A percentile compares a stretch with the other conserved stretches of the same genome.
Conservation (phyloP, 2,113 vertebrate species). For the Motacilla alba region DNA sequence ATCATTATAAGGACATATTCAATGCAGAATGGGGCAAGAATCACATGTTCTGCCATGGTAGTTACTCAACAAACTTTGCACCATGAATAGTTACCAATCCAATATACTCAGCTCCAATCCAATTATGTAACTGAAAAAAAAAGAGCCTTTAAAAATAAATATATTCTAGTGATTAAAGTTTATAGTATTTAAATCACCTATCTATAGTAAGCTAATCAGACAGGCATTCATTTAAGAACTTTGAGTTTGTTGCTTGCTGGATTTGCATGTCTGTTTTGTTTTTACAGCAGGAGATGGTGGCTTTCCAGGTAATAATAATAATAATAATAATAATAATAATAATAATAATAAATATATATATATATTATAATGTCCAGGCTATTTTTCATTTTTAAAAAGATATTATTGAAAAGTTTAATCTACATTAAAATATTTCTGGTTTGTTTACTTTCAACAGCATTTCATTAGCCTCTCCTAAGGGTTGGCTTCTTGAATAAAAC, state of each 20-base stretch:
- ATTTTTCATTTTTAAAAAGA: neutral
- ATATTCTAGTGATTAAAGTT: neutral
- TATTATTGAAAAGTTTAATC: neutral
- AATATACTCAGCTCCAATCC: neutral
- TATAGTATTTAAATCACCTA: neutral
- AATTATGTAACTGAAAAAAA: neutral
- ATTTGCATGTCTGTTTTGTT: neutral
- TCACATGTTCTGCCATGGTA: neutral
- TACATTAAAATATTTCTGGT: neutral
- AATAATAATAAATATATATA: neutral
- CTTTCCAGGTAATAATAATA: neutral
- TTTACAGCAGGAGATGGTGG: neutral
- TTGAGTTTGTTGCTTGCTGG: neutral
- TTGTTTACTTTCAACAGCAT: neutral
- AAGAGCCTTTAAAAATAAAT: neutral
- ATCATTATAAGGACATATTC: neutral
- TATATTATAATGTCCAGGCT: neutral
- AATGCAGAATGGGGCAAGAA: neutral
- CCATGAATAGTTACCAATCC: neutral
- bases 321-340: neutral
- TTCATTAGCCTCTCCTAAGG: neutral
- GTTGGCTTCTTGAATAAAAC: neutral
- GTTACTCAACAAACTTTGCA: neutral
- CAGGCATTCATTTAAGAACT: neutral
- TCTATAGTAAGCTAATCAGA: neutral